Evolutionary conservation across 1,140 invertebrate genomes (phyloP), one percentile per base, ranked within the genome.

Genomic region (Drosophila tani): DNA sequence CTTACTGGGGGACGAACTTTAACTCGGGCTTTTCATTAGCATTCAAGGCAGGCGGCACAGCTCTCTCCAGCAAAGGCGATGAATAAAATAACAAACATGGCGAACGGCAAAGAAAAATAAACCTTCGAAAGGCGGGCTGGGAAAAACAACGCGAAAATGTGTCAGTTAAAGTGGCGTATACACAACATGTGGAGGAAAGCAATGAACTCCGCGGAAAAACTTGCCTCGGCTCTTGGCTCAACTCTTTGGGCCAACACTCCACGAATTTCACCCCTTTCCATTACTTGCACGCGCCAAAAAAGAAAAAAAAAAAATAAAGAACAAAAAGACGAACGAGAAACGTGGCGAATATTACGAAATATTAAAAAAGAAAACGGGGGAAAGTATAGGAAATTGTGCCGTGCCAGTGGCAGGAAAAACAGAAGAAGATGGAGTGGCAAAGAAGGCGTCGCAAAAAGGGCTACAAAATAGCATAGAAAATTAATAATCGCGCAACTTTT

Each of bases 401-500:
- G 66, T 71, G 58, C 53, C 68, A 75, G 50, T 62, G 32, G 57
- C 57, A 74, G 41, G 29, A 32, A 35, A 29, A 40, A 46, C 55
- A 59, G 50, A 47, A 56, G 38, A 59, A 58, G 56, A 58, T 56
- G 50, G 56, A 56, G 57, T 58, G 40, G 41, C 49, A 15, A 53
- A 24, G 35, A 59, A 50, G 62, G 63, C 64, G 60, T 62, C 19
- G 67, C 58, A 69, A 68, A 86, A 43, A 65, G 21, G 59, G 73
- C 84, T 81, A 75, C 85, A 90, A 90, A 90, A 90, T 90, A 90
- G 85, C 86, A 90, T 90, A 84, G 85, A 90, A 90, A 90, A 90
- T 90, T 90, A 90, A 90, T 90, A 90, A 88, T 88, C 84, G 84
- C 85, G 85, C 84, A 85, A 90, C 90, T 90, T 79, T 90, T 88